Evolutionary conservation across 2,888 invertebrate genomes (phyloP).

Genomic region (Cheilosia vulpina): DNA sequence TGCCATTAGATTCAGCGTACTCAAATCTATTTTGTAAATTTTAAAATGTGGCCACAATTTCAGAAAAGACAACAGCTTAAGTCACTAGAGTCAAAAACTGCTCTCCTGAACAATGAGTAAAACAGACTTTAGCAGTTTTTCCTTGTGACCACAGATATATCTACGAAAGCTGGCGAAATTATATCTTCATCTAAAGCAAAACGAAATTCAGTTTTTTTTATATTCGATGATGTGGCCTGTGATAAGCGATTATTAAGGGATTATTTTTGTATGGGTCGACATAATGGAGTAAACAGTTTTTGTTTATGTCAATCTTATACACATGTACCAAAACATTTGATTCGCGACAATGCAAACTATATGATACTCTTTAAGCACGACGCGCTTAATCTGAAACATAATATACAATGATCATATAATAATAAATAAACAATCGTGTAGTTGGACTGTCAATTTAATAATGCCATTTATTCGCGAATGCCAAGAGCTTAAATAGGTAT

Average conservation of each 20-base stretch:
- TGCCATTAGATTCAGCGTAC: too few species aligned
- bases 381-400: constrained; percentile 78
- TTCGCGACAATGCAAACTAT: constrained; percentile 79
- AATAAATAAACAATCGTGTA: too few species aligned
- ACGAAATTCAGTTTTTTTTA: constrained; percentile 75
- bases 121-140: too few species aligned
- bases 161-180: not conserved
- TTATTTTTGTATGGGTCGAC: constrained; percentile 71
- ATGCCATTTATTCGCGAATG: too few species aligned
- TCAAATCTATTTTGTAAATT: too few species aligned
- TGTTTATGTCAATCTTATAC: constrained; percentile 79
- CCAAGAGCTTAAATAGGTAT: too few species aligned
- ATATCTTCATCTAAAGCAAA: constrained; percentile 58
- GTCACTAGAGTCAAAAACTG: too few species aligned
- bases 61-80: too few species aligned
- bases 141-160: too few species aligned
- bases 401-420: constrained; percentile 5
- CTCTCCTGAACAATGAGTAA: too few species aligned
- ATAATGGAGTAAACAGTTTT: constrained; percentile 78
- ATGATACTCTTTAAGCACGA: constrained; percentile 80
- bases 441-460: too few species aligned
- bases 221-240: constrained; percentile 81
- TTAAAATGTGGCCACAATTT: too few species aligned
- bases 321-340: constrained; percentile 79
- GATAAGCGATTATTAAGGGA: constrained; percentile 77